These are phyloP conservation scores for Psittacus erithacus DNA, from an alignment of 2,113 vertebrate species.

Conservation along the genomic window DNA sequence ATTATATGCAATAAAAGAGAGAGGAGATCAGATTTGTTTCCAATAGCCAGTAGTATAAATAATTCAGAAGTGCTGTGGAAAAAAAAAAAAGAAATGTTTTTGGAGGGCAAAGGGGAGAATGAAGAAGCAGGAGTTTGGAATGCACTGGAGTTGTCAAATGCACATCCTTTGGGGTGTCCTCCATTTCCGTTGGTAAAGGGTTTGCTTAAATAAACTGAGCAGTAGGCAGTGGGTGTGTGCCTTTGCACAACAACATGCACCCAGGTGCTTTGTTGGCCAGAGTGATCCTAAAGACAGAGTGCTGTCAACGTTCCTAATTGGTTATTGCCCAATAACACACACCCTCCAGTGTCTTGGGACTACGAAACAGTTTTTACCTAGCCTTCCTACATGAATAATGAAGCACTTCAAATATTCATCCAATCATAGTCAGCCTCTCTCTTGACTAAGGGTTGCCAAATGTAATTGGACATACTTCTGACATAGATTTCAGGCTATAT, in stretches of 20 bases:
- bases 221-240: constrained; percentile 42
- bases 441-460: constrained; percentile 52
- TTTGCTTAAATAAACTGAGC: constrained; percentile 54
- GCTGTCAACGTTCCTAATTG: constrained; percentile 55
- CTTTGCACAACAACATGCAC: constrained; percentile 59
- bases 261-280: constrained; percentile 13
- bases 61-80: neutral
- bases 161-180: neutral
- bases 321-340: constrained; percentile 61
- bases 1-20: neutral
- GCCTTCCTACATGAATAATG: constrained; percentile 63
- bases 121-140: neutral
- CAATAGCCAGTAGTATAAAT: neutral
- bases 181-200: constrained; percentile 42
- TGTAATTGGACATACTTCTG: constrained; percentile 61
- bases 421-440: constrained; percentile 42
- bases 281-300: constrained; percentile 27
- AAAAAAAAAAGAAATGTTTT: neutral
- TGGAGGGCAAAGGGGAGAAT: neutral
- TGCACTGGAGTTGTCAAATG: neutral
- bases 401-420: constrained; percentile 50
- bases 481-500: constrained; percentile 54
- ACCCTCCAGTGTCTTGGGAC: constrained; percentile 63
- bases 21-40: neutral
- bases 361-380: constrained; percentile 60